Conservation (phyloP, 2,113 vertebrate species). For the Mastomys coucha region DNA sequence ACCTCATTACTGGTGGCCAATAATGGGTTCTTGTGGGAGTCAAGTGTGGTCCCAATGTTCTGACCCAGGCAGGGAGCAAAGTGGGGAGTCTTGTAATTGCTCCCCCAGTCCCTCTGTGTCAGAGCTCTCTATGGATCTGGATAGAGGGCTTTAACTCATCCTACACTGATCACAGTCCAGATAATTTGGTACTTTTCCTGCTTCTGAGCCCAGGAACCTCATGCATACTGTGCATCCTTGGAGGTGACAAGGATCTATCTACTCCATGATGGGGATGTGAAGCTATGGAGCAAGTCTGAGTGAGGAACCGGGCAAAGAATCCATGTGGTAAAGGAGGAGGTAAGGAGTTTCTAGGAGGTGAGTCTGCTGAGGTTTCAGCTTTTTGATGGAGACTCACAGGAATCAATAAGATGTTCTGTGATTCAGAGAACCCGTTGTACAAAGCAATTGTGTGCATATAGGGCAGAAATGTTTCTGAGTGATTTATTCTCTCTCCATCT, state of each 20-base stretch:
- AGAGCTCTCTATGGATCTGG: background rate
- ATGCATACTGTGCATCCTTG: fast-evolving
- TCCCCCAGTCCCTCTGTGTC: background rate
- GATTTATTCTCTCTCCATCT: background rate
- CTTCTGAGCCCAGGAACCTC: background rate
- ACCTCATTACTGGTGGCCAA: background rate
- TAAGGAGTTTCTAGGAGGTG: background rate
- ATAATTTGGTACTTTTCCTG: background rate
- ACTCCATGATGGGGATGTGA: background rate
- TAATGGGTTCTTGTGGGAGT: background rate
- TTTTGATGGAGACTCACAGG: background rate
- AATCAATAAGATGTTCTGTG: background rate
- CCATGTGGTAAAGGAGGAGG: background rate
- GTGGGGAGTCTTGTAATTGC: background rate
- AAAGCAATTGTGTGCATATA: background rate
- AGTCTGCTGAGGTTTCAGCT: background rate
- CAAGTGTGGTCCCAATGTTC: background rate
- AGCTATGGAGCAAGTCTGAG: no score
- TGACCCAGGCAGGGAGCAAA: background rate
- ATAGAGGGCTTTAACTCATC: background rate
- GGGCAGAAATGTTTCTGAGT: background rate
- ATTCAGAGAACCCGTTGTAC: no score
- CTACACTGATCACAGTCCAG: background rate
- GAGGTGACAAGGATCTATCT: background rate
- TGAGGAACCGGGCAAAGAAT: no score